Evolutionary conservation across 1,140 invertebrate genomes (phyloP).

Genomic region (Kradibia gibbosae): DNA sequence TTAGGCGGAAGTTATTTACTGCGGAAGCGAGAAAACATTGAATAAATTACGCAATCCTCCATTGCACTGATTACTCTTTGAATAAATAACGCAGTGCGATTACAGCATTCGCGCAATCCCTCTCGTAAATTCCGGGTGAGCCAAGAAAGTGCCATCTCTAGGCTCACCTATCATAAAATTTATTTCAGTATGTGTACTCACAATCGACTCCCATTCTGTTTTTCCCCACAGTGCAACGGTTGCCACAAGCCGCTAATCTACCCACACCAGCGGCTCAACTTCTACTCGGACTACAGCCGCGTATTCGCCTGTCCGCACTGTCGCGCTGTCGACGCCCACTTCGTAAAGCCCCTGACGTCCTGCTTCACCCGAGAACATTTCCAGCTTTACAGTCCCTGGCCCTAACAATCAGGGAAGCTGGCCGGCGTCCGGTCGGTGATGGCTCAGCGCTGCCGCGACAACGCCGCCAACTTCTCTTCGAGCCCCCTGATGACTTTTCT

Average conservation of each 20-base stretch:
- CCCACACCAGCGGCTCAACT: conserved; percentile 89
- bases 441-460: conserved; percentile 33
- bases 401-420: conserved; percentile 77
- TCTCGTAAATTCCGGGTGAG: background rate
- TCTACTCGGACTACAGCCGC: conserved; percentile 96
- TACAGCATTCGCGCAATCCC: background rate
- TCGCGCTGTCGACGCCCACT: conserved; percentile 91
- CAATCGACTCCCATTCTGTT: conserved; percentile 11
- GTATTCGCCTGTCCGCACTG: conserved; percentile 93
- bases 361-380: conserved; percentile 84
- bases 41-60: too few relatives aligned
- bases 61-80: background rate
- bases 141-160: background rate
- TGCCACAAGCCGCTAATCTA: conserved; percentile 90
- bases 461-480: conserved; percentile 58
- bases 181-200: too few relatives aligned
- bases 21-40: too few relatives aligned
- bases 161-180: background rate
- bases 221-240: conserved; percentile 83
- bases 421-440: background rate
- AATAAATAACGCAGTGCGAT: background rate
- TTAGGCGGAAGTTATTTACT: too few relatives aligned
- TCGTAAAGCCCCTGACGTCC: conserved; percentile 89
- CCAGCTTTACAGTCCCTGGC: conserved; percentile 82
- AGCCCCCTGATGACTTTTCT: conserved; percentile 64